Conservation (phyloP, 2,113 vertebrate species). For the Ameiurus melas region DNA sequence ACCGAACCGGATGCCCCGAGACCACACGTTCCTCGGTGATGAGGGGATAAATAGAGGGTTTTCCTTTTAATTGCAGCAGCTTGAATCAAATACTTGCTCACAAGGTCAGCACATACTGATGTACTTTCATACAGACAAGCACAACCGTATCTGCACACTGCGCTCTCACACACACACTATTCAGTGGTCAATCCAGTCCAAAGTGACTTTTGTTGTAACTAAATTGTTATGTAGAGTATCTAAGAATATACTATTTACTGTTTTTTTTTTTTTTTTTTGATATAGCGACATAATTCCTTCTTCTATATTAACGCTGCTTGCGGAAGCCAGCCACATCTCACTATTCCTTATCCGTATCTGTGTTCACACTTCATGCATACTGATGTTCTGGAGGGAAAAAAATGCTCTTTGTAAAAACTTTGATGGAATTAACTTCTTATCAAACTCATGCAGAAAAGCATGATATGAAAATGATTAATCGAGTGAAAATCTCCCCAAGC, state of each 20-base stretch:
- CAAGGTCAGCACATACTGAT: background rate
- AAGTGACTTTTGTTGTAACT: background rate
- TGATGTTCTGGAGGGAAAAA: background rate
- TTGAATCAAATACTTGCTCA: slow-evolving; percentile 21
- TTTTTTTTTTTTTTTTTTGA: background rate
- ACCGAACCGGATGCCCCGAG: slow-evolving; percentile 23
- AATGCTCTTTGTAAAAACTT: background rate
- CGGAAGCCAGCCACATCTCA: background rate
- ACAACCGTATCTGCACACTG: background rate
- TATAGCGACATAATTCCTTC: background rate
- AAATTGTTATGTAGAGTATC: background rate
- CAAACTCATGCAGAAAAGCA: background rate
- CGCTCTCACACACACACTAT: background rate
- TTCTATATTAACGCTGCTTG: background rate
- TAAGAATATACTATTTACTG: background rate
- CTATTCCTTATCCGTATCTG: background rate
- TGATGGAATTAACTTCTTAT: background rate
- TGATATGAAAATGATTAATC: background rate
- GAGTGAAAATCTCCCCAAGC: background rate
- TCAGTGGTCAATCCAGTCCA: too few relatives aligned
- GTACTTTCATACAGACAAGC: background rate
- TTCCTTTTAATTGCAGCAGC: slow-evolving; percentile 47
- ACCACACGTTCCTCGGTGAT: slow-evolving; percentile 47
- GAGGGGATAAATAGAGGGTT: slow-evolving; percentile 52
- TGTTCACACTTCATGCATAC: background rate